Percentiles rank a stretch among this genome's conserved stretches.
phyloP scores from a whole-genome alignment of 1,140 invertebrate species.

The Drosophila yakuba region DNA sequence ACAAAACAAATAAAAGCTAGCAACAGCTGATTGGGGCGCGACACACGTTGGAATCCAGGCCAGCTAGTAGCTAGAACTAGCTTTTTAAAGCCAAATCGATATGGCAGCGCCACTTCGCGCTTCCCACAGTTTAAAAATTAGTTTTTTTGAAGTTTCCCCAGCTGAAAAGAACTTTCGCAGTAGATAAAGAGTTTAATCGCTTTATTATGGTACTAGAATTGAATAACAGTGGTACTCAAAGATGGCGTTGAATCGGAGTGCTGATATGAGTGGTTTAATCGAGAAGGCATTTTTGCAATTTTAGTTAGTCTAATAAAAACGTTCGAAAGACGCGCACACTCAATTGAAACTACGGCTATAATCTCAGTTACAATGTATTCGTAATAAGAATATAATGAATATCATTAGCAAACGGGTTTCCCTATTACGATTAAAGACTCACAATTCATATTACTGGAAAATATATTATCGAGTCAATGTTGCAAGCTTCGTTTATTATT shows the following conservation, averaged over 20 bases:
- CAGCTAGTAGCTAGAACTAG: too few species aligned
- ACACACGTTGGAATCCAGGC: background rate
- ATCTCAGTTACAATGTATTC: conserved; percentile 48
- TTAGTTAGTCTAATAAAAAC: conserved; percentile 31
- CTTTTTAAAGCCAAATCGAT: background rate
- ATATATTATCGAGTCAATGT: conserved; percentile 30
- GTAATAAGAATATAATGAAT: conserved; percentile 43
- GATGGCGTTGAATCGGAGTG: conserved; percentile 39
- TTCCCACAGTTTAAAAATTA: too few species aligned
- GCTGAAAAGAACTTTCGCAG: background rate
- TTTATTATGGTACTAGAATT: conserved; percentile 59
- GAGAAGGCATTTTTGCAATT: conserved; percentile 33
- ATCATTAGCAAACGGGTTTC: conserved; percentile 44
- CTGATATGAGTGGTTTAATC: conserved; percentile 60
- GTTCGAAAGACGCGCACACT: background rate
- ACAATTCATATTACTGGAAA: conserved; percentile 2
- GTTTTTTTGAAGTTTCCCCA: background rate
- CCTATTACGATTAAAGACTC: conserved; percentile 24
- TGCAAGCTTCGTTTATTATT: background rate
- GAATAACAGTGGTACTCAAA: conserved; percentile 70
- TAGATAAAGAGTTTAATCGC: conserved; percentile 25
- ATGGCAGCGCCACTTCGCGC: background rate
- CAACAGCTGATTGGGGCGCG: conserved; percentile 21
- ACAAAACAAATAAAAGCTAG: conserved; percentile 24
- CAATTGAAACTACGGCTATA: conserved; percentile 50